A percentile compares a stretch with the other conserved stretches of the same genome.
Conservation (phyloP, 2,888 invertebrate species). For the Herminia tarsipennalis region DNA sequence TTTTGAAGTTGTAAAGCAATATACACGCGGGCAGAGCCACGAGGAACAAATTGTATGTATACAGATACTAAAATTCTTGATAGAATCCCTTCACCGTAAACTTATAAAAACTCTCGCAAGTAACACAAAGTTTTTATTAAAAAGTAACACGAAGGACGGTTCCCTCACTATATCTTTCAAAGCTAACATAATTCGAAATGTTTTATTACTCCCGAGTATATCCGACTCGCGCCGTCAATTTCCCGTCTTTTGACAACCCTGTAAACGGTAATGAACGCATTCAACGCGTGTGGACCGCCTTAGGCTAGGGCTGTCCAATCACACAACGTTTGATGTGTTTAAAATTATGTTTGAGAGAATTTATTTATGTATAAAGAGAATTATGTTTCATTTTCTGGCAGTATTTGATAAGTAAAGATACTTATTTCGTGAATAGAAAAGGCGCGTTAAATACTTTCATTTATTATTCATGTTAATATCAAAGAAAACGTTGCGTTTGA, state of each 20-base stretch:
- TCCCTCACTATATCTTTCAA: conserved; percentile 12
- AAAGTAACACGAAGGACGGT: too few relatives aligned
- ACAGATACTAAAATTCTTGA: too few relatives aligned
- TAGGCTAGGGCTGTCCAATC: conserved; percentile 15
- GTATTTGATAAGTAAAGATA: too few relatives aligned
- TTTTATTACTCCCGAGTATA: conserved; percentile 20
- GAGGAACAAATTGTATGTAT: too few relatives aligned
- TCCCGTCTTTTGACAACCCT: conserved; percentile 40
- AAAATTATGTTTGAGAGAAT: background rate
- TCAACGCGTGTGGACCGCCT: conserved; percentile 24
- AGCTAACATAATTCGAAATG: conserved; percentile 14
- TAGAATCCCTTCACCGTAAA: background rate
- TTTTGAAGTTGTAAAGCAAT: too few relatives aligned
- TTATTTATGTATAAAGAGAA: background rate
- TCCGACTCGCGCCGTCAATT: conserved; percentile 32
- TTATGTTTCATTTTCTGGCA: conserved; percentile 3
- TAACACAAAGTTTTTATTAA: too few relatives aligned
- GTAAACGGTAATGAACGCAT: conserved; percentile 43
- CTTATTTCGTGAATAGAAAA: too few relatives aligned
- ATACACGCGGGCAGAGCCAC: too few relatives aligned
- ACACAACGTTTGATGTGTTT: background rate
- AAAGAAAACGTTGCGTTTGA: too few relatives aligned
- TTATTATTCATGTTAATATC: too few relatives aligned
- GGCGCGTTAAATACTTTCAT: too few relatives aligned
- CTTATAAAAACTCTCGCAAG: background rate